These are phyloP conservation scores for Amyelois transitella DNA, from an alignment of 1,140 invertebrate species.

Conservation along the genomic window DNA sequence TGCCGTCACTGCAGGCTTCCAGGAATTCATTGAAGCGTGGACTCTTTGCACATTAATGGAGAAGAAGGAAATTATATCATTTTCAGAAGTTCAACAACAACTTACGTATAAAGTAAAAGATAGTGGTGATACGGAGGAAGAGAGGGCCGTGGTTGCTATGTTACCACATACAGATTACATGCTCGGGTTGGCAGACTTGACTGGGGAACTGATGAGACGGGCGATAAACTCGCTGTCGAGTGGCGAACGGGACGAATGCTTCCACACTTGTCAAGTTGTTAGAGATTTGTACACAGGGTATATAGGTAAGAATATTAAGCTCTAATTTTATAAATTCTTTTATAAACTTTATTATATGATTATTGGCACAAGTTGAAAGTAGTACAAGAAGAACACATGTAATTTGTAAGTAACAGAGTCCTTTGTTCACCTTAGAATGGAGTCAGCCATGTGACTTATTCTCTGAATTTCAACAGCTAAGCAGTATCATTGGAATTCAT, in stretches of 20 bases:
- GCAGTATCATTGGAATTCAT: too few relatives aligned
- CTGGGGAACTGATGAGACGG: slow-evolving; percentile 92
- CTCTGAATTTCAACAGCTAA: too few relatives aligned
- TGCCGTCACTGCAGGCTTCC: slow-evolving; percentile 85
- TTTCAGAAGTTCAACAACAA: slow-evolving; percentile 48
- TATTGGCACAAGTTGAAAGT: too few relatives aligned
- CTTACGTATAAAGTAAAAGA: slow-evolving; percentile 33
- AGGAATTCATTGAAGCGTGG: slow-evolving; percentile 92
- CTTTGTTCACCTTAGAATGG: too few relatives aligned
- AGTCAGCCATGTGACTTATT: too few relatives aligned
- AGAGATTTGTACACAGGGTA: slow-evolving; percentile 84
- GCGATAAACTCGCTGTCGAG: slow-evolving; percentile 88
- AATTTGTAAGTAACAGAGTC: too few relatives aligned
- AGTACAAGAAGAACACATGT: too few relatives aligned
- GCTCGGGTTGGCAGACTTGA: slow-evolving; percentile 90
- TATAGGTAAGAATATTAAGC: slow-evolving; percentile 62
- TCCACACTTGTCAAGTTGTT: slow-evolving; percentile 82
- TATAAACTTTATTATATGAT: too few relatives aligned
- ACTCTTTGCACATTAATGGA: slow-evolving; percentile 66
- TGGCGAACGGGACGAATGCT: slow-evolving; percentile 85
- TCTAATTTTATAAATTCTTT: too few relatives aligned
- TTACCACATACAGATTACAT: slow-evolving; percentile 83
- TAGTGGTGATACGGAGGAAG: slow-evolving; percentile 24
- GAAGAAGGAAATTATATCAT: slow-evolving; percentile 40
- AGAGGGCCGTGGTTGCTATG: slow-evolving; percentile 30